These are phyloP conservation scores for Microctenopoma lineatum DNA, from an alignment of 2,797 vertebrate genomes.

Conservation along the genomic window DNA sequence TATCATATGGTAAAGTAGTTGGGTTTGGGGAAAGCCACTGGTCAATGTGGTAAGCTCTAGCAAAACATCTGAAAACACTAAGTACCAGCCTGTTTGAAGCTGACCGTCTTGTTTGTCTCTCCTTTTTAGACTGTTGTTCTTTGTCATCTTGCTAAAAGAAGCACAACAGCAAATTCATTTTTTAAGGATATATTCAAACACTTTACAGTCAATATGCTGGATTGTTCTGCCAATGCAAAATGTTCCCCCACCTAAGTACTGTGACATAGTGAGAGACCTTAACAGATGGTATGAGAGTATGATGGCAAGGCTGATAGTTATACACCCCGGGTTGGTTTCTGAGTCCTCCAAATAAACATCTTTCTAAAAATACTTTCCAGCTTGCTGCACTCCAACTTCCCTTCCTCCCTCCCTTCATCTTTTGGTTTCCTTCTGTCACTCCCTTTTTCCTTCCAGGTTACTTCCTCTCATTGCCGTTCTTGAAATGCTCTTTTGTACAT, in stretches of 20 bases:
- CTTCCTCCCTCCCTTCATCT: slow-evolving; percentile 10
- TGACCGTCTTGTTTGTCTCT: no score
- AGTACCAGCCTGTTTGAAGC: no score
- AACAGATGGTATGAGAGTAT: slow-evolving; percentile 72
- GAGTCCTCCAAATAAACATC: slow-evolving; percentile 84
- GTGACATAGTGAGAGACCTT: slow-evolving; percentile 81
- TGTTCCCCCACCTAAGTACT: slow-evolving; percentile 25
- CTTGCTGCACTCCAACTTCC: slow-evolving; percentile 50
- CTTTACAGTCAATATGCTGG: slow-evolving; percentile 43
- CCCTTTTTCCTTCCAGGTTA: slow-evolving; percentile 5
- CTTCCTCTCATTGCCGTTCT: slow-evolving; percentile 7
- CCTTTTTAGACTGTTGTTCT: not conserved
- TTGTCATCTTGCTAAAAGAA: not conserved
- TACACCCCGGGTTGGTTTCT: slow-evolving; percentile 82
- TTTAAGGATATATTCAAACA: not conserved
- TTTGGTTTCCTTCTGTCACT: slow-evolving; percentile 3
- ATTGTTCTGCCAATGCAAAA: slow-evolving; percentile 37
- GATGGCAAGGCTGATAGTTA: slow-evolving; percentile 72
- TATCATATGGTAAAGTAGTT: no score
- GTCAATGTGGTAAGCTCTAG: no score
- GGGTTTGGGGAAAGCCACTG: no score
- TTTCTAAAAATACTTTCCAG: slow-evolving; percentile 83
- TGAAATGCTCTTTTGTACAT: not conserved
- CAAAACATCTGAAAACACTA: no score
- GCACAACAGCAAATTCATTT: not conserved